These are phyloP conservation scores for Agelas oroides DNA, from an alignment of 37 sponge, comb jelly and placozoan species.

Conservation along the genomic window DNA sequence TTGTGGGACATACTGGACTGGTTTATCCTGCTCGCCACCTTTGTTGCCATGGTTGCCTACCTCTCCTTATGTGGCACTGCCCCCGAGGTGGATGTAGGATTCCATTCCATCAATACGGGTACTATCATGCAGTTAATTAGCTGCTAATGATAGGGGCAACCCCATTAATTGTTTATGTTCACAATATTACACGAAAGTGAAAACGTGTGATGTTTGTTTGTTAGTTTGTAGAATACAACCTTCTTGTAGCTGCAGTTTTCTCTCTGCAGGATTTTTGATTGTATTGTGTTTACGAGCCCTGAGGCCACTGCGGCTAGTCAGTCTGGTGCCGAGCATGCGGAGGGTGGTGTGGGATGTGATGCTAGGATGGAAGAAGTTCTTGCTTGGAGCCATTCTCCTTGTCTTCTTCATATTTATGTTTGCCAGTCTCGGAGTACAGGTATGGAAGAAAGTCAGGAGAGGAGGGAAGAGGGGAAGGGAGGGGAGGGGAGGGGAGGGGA, in stretches of 20 bases:
- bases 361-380: conserved; percentile 59
- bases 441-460: too few relatives aligned
- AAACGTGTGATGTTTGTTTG: too few relatives aligned
- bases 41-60: conserved; percentile 19
- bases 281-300: conserved; percentile 55
- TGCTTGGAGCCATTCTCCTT: conserved; percentile 59
- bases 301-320: conserved; percentile 68
- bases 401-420: conserved; percentile 66
- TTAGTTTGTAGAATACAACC: too few relatives aligned
- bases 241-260: too few relatives aligned
- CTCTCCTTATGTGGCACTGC: not conserved
- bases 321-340: conserved; percentile 59
- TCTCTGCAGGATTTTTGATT: not conserved
- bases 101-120: too few relatives aligned
- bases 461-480: too few relatives aligned
- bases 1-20: conserved; percentile 75
- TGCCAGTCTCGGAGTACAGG: conserved; percentile 75
- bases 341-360: conserved; percentile 51
- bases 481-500: too few relatives aligned
- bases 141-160: too few relatives aligned
- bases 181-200: too few relatives aligned
- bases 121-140: too few relatives aligned
- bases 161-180: too few relatives aligned
- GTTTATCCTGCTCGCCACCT: conserved; percentile 58
- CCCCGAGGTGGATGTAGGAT: too few relatives aligned